Evolutionary conservation across 1,140 invertebrate species (phyloP), one percentile per base, ranked within the genome.

Genomic region (Bombus consobrinus): DNA sequence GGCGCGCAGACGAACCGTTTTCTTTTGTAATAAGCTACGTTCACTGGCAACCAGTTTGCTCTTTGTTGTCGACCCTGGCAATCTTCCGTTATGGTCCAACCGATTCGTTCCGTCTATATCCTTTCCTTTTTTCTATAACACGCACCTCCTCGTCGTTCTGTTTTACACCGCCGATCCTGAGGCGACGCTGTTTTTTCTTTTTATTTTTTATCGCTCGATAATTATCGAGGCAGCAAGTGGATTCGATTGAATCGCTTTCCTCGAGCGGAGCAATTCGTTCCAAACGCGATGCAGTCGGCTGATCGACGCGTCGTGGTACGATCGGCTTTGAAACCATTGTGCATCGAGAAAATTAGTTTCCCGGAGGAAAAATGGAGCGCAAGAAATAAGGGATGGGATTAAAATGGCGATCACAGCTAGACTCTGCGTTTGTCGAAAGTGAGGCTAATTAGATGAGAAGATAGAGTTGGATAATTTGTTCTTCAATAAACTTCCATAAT

Each of bases 141-240:
- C 68, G 34, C 22, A 71, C 25, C 57, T 47, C 25, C 34, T 47
- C 4, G 68, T 32, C 37, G 39, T 39, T 74, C 57, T 39, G 32
- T 37, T 22, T 71, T 12, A 13, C 37, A 28, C 37, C 64, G 64
- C 22, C 5, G 3, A 79, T 87, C 59, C 34, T 43, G 28, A 25
- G 47, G 59, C 47, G 53, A 82, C 43, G 62, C 57, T 75, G 57
- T 10, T 68, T 34, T 76, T 66, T 62, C 5, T 8, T 25, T 57
- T 57, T 57, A 18, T 8, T 12, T n/a, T 89, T 86, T 53, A 37
- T 41, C 68, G n/a, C 41, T 37, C 72, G 64, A 71, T 84, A 89
- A 89, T 89, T 87, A 89, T 82, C 71, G 59, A 32, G 32, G 34
- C 68, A 64, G 73, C 71, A 64, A 87, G 73, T 71, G 81, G 69